Evolutionary conservation across 2,797 vertebrate genomes (phyloP).

Genomic region (Clarias fuscus): DNA sequence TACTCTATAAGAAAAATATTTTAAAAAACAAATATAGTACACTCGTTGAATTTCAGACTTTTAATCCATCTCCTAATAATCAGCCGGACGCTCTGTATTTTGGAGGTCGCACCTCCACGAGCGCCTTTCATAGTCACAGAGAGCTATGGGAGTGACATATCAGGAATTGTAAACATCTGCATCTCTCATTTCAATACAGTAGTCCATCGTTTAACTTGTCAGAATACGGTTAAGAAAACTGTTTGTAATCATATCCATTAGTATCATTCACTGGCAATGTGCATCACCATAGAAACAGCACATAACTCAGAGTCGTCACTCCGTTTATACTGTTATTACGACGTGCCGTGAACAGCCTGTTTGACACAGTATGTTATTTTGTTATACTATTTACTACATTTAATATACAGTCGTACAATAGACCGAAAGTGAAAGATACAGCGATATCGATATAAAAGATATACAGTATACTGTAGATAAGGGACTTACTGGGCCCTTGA

Average conservation of each 20-base stretch:
- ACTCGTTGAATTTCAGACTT: background rate
- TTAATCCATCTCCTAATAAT: background rate
- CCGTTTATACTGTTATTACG: background rate
- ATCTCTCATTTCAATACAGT: background rate
- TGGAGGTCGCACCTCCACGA: background rate
- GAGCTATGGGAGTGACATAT: background rate
- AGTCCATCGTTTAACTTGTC: background rate
- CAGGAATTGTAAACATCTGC: background rate
- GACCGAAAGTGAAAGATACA: background rate
- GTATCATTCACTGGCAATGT: background rate
- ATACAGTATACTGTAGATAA: background rate
- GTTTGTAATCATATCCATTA: background rate
- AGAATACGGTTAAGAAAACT: background rate
- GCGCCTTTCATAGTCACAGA: background rate
- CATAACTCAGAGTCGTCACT: background rate
- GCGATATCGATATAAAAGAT: too few species aligned
- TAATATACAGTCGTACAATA: background rate
- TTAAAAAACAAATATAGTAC: background rate
- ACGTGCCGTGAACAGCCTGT: background rate
- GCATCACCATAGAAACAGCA: background rate
- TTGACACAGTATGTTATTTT: background rate
- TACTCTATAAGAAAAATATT: background rate
- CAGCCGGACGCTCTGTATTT: background rate
- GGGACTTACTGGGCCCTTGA: constrained; percentile 83
- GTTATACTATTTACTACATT: background rate